phyloP scores from a whole-genome alignment of 1,140 invertebrate genomes.

The Capitella teleta region DNA sequence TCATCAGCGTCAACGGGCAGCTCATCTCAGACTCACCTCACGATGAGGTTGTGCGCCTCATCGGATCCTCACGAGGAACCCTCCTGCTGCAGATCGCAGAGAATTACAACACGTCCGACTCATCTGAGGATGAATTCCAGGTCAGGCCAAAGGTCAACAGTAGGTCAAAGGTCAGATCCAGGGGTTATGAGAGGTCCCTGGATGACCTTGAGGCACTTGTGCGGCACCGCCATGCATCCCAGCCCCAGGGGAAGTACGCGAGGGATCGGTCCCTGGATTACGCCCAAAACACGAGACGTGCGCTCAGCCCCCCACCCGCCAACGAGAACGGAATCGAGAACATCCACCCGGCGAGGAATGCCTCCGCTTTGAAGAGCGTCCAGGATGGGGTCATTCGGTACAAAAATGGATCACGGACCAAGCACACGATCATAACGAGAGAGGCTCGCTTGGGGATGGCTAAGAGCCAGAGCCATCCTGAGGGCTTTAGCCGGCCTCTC shows the following conservation, averaged over 20 bases:
- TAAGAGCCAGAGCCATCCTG: not conserved
- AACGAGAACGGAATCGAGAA: not conserved
- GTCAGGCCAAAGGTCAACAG: conserved; percentile 50
- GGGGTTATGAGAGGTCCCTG: not conserved
- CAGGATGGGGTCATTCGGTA: not conserved
- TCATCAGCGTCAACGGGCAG: conserved; percentile 79
- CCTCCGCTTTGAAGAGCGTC: not conserved
- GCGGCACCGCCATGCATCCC: no score
- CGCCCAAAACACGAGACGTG: no score
- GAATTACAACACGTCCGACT: conserved; percentile 62
- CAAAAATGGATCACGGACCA: not conserved
- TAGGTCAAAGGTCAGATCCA: conserved; percentile 20
- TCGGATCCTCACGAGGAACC: conserved; percentile 63
- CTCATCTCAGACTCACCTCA: conserved; percentile 80
- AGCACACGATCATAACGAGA: conserved; percentile 6
- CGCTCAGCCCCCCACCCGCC: no score
- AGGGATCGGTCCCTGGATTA: no score
- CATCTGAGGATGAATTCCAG: conserved; percentile 61
- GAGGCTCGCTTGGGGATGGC: conserved; percentile 3
- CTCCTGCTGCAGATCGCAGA: conserved; percentile 74
- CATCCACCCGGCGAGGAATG: not conserved
- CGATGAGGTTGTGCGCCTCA: conserved; percentile 81
- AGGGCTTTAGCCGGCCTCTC: not conserved
- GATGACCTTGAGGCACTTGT: no score
- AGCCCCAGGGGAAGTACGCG: no score